These are phyloP conservation scores for Lepidurus arcticus DNA, from an alignment of 1,140 invertebrate species.

Conservation along the genomic window DNA sequence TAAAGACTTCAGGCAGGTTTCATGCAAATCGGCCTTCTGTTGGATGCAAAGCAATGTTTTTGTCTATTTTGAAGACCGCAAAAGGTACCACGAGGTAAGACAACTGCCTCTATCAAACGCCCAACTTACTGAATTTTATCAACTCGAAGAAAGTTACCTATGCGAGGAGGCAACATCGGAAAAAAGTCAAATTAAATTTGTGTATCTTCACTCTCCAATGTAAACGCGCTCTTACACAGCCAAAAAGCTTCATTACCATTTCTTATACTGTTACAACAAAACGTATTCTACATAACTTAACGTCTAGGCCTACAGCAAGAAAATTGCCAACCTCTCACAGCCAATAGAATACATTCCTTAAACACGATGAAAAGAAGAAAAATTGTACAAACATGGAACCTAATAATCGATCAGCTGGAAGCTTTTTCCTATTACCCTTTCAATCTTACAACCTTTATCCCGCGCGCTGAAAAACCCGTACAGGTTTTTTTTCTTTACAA, in stretches of 20 bases:
- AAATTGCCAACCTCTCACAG: neutral
- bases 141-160: too few relatives aligned
- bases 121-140: too few relatives aligned
- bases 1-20: too few relatives aligned
- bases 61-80: too few relatives aligned
- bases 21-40: too few relatives aligned
- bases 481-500: constrained; percentile 3
- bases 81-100: too few relatives aligned
- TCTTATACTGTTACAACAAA: constrained; percentile 3
- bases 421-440: neutral
- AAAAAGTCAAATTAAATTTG: neutral
- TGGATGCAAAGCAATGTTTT: too few relatives aligned
- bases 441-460: neutral
- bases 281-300: neutral
- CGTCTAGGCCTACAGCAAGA: neutral
- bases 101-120: too few relatives aligned
- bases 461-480: neutral
- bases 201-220: neutral
- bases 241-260: constrained; percentile 3
- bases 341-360: neutral
- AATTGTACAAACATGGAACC: neutral
- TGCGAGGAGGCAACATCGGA: too few relatives aligned
- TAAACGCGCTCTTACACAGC: constrained; percentile 1
- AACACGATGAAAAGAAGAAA: neutral
- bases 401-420: neutral